Conservation (phyloP, 2,888 invertebrate species). For the Lymantria monacha region DNA sequence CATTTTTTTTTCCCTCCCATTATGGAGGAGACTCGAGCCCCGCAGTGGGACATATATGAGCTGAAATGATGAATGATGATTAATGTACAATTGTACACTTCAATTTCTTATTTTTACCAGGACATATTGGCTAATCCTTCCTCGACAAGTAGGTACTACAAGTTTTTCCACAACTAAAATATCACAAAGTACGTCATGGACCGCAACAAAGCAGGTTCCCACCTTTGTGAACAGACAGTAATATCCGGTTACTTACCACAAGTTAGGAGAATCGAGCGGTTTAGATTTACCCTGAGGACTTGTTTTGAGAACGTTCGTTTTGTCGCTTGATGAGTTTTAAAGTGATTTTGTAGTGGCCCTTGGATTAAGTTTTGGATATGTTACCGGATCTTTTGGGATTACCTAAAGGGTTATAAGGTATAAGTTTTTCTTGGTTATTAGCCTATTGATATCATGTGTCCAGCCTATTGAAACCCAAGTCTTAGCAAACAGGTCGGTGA, state of each 20-base stretch:
- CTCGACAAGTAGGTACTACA: not conserved
- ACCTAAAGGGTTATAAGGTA: not conserved
- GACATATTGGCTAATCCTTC: no score
- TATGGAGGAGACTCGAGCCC: no score
- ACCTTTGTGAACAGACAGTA: slow-evolving; percentile 55
- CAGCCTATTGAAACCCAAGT: no score
- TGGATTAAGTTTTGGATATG: not conserved
- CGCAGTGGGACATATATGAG: no score
- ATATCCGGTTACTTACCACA: slow-evolving; percentile 64
- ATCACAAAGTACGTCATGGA: slow-evolving; percentile 45
- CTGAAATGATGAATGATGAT: no score
- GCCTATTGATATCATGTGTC: no score
- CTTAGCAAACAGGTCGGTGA: no score
- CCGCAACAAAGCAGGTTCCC: slow-evolving; percentile 58
- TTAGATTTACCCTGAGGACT: not conserved
- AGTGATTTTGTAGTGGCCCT: not conserved
- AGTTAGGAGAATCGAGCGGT: slow-evolving; percentile 28
- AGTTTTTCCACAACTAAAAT: slow-evolving; percentile 4
- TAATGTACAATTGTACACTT: no score
- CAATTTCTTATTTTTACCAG: no score
- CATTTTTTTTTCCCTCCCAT: no score
- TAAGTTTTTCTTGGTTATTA: no score
- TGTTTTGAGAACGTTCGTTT: not conserved
- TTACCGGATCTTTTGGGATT: not conserved
- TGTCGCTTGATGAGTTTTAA: not conserved